Conservation (phyloP, 2,888 invertebrate genomes). For the Microplitis deprimator region DNA sequence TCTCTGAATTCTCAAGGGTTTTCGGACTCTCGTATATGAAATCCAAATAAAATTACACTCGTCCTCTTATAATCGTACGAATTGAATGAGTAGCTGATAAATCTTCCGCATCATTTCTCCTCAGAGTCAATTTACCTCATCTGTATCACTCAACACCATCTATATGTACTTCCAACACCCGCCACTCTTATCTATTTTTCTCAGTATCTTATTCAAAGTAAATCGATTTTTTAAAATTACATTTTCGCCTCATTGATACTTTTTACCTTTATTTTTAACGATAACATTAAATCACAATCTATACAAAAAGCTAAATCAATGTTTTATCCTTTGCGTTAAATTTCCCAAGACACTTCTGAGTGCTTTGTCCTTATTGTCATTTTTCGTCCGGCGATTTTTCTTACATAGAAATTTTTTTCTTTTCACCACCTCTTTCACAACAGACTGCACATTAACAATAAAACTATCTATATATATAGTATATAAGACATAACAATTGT, state of each 20-base stretch:
- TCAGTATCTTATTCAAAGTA: not conserved
- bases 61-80: not conserved
- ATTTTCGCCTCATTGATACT: not conserved
- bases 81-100: not conserved
- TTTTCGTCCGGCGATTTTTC: not conserved
- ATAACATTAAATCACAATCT: not conserved
- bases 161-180: not conserved
- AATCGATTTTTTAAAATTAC: not conserved
- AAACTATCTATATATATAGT: not conserved
- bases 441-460: not conserved
- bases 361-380: constrained; percentile 1
- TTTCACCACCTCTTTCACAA: not conserved
- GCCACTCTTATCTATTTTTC: not conserved
- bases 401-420: not conserved
- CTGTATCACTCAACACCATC: not conserved
- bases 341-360: not conserved
- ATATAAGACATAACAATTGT: not conserved
- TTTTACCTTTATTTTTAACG: not conserved
- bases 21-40: not conserved
- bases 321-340: not conserved
- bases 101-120: not conserved
- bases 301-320: not conserved
- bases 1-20: not conserved
- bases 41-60: not conserved
- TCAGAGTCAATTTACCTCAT: not conserved